phyloP scores from a whole-genome alignment of 2,888 invertebrate genomes.

The Steinernema scapterisci region DNA sequence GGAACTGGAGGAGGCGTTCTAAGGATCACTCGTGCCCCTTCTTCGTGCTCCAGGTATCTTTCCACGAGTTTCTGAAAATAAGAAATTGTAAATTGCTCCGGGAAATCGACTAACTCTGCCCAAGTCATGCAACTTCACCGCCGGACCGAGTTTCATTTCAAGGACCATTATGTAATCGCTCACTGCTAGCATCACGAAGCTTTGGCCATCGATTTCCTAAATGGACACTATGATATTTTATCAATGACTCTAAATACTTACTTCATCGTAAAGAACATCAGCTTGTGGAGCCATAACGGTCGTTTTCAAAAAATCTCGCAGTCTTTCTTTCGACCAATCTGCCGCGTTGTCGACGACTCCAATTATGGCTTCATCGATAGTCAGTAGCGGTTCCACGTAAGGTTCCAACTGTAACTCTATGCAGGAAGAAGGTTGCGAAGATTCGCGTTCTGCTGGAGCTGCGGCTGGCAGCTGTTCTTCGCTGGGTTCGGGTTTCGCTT shows the following conservation, averaged over 20 bases:
- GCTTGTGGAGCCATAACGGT: not conserved
- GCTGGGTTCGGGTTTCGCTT: not conserved
- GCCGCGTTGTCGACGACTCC: not conserved
- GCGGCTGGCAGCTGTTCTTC: not conserved
- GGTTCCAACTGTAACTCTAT: no score
- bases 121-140: not conserved
- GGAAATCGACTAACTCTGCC: not conserved
- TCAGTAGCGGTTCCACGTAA: not conserved
- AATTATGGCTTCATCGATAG: not conserved
- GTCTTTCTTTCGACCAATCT: not conserved
- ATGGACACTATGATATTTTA: not conserved
- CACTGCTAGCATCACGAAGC: not conserved
- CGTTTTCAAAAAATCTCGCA: not conserved
- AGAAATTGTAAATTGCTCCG: no score
- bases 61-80: not conserved
- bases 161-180: not conserved
- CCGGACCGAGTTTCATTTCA: not conserved
- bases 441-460: not conserved
- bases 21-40: no score
- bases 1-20: no score
- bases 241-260: not conserved
- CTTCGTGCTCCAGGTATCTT: not conserved
- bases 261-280: not conserved
- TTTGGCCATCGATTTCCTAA: constrained; percentile 11
- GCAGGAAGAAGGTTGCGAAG: no score